phyloP scores from a whole-genome alignment of 2,113 vertebrate genomes.

The Elgaria multicarinata region DNA sequence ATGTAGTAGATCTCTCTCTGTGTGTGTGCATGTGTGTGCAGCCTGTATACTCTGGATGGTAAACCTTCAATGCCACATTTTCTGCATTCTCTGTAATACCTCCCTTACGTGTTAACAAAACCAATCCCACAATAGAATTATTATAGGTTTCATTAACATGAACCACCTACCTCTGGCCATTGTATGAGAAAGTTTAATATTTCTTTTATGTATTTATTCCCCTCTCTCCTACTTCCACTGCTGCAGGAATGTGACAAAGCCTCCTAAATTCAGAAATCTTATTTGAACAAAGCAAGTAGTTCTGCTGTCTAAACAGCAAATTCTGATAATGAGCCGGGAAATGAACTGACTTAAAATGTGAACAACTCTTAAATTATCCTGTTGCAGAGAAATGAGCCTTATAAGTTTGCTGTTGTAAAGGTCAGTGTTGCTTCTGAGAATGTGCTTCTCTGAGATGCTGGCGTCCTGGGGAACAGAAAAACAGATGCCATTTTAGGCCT shows the following conservation, averaged over 20 bases:
- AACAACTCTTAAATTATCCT: slow-evolving; percentile 35
- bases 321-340: slow-evolving; percentile 29
- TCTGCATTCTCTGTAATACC: neutral
- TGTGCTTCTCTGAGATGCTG: rapidly evolving
- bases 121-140: too few species aligned
- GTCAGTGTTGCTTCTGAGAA: rapidly evolving
- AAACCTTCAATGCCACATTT: neutral
- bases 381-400: slow-evolving; percentile 1
- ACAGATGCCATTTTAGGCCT: neutral
- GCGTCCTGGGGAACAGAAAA: neutral
- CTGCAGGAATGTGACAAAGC: slow-evolving; percentile 1
- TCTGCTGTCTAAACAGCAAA: slow-evolving; percentile 24
- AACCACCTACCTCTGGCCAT: neutral
- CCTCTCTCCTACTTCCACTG: neutral
- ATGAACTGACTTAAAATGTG: slow-evolving; percentile 20
- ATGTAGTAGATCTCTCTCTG: neutral
- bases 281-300: neutral
- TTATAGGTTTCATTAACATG: neutral
- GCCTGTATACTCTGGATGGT: neutral
- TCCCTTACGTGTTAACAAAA: rapidly evolving
- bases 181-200: neutral
- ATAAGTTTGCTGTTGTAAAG: neutral
- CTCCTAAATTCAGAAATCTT: neutral
- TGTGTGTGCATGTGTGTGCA: rapidly evolving
- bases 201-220: neutral